Evolutionary conservation across 2,113 vertebrate genomes (phyloP), one percentile per base, ranked within the genome.

Genomic region (Calonectris borealis): DNA sequence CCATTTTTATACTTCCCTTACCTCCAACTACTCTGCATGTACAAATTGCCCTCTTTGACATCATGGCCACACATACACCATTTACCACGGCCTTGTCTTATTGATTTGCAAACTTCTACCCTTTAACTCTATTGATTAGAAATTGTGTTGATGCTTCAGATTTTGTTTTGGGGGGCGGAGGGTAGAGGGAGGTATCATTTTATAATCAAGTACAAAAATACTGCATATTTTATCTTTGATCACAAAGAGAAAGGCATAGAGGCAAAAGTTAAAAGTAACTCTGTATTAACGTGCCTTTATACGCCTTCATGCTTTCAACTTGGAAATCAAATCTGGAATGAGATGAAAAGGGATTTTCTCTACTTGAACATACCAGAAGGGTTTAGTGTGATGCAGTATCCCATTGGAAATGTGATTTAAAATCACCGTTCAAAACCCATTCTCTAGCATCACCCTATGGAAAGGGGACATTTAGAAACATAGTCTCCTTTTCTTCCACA

Each of bases 211-310:
- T 55, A 91, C 51, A 78, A 88, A 96, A 91, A 87, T 58, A 46
- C n/a, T 31, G 76, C 79, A 61, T 69, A 77, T 85, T 88, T 95
- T 84, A 92, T 82, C 96, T 96, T 91, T 94, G 91, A 96, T 94
- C 78, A 81, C 86, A 88, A 73, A 73, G 54, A 94, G 80, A 83
- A 95, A 97, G 76, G 77, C 70, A 91, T 15, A 64, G 72, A 92
- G 44, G 38, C 32, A 82, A 87, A 96, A 96, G 81, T 96, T 96
- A 77, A 94, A 96, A 95, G 83, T 78, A 94, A 93, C 80, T 83
- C 88, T 83, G 66, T 80, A 84, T 58, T 80, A 96, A 80, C 20
- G 34, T 80, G 87, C 55, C 68, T 94, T 96, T 95, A 89, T 83
- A 92, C 4, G 40, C 60, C 83, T 91, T 90, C 83, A 52, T 36